These are phyloP conservation scores for Drosophila pseudoobscura DNA, from an alignment of 1,140 invertebrate genomes.

Conservation along the genomic window DNA sequence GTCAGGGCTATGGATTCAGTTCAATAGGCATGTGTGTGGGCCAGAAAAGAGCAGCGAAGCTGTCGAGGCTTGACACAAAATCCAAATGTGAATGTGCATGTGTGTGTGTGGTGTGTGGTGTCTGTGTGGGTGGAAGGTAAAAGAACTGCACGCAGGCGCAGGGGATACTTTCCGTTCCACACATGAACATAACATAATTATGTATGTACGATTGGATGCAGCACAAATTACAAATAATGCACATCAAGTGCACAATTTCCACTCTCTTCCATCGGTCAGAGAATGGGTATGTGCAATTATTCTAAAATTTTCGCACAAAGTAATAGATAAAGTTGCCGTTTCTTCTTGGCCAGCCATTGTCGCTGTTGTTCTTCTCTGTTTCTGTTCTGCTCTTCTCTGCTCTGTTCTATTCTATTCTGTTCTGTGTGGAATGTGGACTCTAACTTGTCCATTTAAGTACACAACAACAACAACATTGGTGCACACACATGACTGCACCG, in stretches of 20 bases:
- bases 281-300: constrained; percentile 64
- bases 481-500: constrained; percentile 9
- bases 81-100: constrained; percentile 13
- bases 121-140: constrained; percentile 23
- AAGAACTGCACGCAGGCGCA: constrained; percentile 36
- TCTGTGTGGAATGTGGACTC: constrained; percentile 74
- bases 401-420: constrained; percentile 3
- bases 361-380: constrained; percentile 38
- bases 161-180: constrained; percentile 22
- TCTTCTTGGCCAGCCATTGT: constrained; percentile 57
- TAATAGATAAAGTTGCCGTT: constrained; percentile 66
- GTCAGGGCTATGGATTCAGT: constrained; percentile 67
- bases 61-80: constrained; percentile 47
- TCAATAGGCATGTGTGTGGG: constrained; percentile 55
- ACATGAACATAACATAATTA: neutral
- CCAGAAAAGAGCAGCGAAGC: constrained; percentile 15
- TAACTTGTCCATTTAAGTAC: constrained; percentile 78
- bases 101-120: constrained; percentile 5
- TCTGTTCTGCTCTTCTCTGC: constrained; percentile 14
- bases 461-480: constrained; percentile 24
- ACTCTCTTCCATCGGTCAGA: constrained; percentile 12
- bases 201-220: neutral
- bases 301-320: constrained; percentile 74
- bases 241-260: constrained; percentile 52
- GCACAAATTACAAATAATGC: constrained; percentile 55